Evolutionary conservation across 2,113 vertebrate genomes (phyloP).

Genomic region (Pampusana beccarii): DNA sequence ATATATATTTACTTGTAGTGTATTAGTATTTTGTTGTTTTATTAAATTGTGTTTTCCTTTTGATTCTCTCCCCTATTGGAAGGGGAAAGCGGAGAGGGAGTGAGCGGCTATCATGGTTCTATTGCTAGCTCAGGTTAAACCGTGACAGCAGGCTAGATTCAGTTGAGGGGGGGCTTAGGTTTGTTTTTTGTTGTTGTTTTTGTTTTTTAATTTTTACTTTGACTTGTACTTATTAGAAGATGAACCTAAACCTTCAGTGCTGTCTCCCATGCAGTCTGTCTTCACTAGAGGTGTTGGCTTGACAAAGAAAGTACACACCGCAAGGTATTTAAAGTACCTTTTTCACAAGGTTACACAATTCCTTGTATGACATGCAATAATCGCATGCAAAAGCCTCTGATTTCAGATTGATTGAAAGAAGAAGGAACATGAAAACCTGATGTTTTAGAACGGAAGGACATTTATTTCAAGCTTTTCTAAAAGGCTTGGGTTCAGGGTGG

Average conservation of each 20-base stretch:
- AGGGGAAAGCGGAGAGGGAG: too few species aligned
- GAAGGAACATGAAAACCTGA: neutral
- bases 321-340: neutral
- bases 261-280: neutral
- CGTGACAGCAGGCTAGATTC: neutral
- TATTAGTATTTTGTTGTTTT: too few species aligned
- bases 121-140: too few species aligned
- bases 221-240: neutral
- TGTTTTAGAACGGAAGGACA: neutral
- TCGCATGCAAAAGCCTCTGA: neutral
- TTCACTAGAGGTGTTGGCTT: neutral
- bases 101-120: too few species aligned
- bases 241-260: neutral
- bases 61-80: too few species aligned
- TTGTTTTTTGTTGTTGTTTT: neutral
- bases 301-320: neutral
- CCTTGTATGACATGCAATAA: neutral
- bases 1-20: too few species aligned
- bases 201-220: neutral
- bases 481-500: neutral
- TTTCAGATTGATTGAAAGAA: neutral
- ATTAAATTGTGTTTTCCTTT: too few species aligned
- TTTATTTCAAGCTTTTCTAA: neutral
- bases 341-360: neutral
- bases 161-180: accelerated